Evolutionary conservation across 2,797 vertebrate species (phyloP).

Genomic region (Chelmon rostratus): DNA sequence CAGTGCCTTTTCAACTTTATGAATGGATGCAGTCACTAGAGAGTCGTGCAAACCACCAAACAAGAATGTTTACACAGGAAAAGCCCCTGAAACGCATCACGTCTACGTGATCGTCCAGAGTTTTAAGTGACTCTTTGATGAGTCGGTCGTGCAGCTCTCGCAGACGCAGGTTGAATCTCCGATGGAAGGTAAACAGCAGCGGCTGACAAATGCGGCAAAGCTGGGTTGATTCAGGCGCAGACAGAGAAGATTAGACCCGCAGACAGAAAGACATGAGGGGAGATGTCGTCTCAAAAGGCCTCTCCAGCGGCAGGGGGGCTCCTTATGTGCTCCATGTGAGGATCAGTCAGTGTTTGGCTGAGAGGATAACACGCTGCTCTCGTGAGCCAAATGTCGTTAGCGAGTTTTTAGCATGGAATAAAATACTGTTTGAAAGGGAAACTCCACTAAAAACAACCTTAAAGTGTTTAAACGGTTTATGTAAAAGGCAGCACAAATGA

Average conservation of each 20-base stretch:
- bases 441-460: too few species aligned
- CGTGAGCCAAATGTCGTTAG: slow-evolving; percentile 15
- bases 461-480: not conserved
- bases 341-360: slow-evolving; percentile 50
- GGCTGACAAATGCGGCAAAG: slow-evolving; percentile 64
- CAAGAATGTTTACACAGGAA: slow-evolving; percentile 50
- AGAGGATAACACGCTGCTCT: slow-evolving; percentile 36
- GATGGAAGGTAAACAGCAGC: slow-evolving; percentile 62
- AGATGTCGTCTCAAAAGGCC: slow-evolving; percentile 57
- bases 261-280: slow-evolving; percentile 58
- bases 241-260: slow-evolving; percentile 67
- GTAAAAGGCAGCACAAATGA: not conserved
- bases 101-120: slow-evolving; percentile 48
- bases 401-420: slow-evolving; percentile 16
- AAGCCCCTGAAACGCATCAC: slow-evolving; percentile 34
- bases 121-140: slow-evolving; percentile 63
- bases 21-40: slow-evolving; percentile 57
- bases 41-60: slow-evolving; percentile 43
- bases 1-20: slow-evolving; percentile 31
- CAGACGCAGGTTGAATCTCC: slow-evolving; percentile 33
- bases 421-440: not conserved
- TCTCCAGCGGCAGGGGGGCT: slow-evolving; percentile 43
- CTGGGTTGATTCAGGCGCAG: slow-evolving; percentile 61
- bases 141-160: slow-evolving; percentile 41
- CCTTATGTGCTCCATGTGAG: slow-evolving; percentile 50